Evolutionary conservation across 2,113 vertebrate species (phyloP), one percentile per base, ranked within the genome.

Genomic region (Australoheros scitulus): DNA sequence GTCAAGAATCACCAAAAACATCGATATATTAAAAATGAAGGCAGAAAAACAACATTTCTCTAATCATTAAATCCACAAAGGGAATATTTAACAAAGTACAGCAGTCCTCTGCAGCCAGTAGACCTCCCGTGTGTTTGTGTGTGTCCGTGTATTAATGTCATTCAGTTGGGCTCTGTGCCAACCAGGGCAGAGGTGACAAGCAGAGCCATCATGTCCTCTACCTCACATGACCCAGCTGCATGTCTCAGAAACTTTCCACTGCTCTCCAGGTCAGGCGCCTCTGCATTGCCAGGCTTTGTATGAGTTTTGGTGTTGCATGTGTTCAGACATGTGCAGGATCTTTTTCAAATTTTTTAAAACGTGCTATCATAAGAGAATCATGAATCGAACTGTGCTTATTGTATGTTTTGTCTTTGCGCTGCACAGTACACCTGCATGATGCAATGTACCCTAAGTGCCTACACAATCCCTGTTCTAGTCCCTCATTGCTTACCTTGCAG

Each of bases 401-500:
- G 43, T 22, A 7, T 14, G 7, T 34, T 47, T 61, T 13, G 43
- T 56, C 15, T 75, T 43, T 36, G 7, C 2, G 2, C 7, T 18
- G 5, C 32, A 14, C 34, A 22, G 17, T 64, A 22, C 10, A 52
- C 38, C 13, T 20, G 55, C 43, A 1, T 1, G n/a, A 56, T 7
- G 11, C 57, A 34, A 3, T 6, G 47, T 50, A 11, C 32, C 29
- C 14, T 5, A 34, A 29, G 7, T 55, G 41, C 56, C 64, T 13
- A 64, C 26, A 11, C 20, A 34, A 11, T 3, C 4, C 18, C 17
- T 0, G 36, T 18, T 68, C 43, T 1, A 8, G n/a, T 52, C n/a
- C 20, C 22, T 3, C 0, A 7, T 34, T n/a, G 29, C 91, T 94
- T 95, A 99, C 98, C 98, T 99, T 99, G 95, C 98, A 99, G 88